Evolutionary conservation across 2,888 invertebrate species (phyloP).

Genomic region (Lepidocyrtinus sp.): DNA sequence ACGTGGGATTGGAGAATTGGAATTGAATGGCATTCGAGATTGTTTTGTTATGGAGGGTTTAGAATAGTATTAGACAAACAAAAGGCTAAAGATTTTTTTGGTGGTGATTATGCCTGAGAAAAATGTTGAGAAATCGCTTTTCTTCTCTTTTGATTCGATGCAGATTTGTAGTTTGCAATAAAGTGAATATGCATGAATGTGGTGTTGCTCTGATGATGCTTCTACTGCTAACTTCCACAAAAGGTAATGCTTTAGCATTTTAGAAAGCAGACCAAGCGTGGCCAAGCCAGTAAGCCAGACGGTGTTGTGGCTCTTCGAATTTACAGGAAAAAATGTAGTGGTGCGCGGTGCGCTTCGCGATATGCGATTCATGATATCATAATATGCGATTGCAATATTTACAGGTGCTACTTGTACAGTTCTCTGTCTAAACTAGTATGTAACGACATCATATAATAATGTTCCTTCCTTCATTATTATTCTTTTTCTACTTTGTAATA

Average conservation of each 20-base stretch:
- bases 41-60: constrained; percentile 5
- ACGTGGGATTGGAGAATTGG: no score
- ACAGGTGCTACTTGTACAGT: neutral
- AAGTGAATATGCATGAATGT: neutral
- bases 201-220: neutral
- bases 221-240: constrained; percentile 41
- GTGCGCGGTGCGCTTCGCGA: neutral
- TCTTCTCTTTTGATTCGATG: constrained; percentile 34
- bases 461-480: constrained; percentile 23
- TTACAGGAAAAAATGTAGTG: constrained; percentile 28
- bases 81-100: constrained; percentile 26
- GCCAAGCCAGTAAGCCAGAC: no score
- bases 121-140: constrained; percentile 54
- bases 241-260: constrained; percentile 50
- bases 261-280: constrained; percentile 59
- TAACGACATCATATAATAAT: constrained; percentile 22
- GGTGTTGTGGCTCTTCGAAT: constrained; percentile 45
- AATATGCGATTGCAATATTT: neutral
- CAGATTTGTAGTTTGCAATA: neutral
- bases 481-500: neutral
- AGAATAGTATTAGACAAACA: constrained; percentile 25
- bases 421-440: constrained; percentile 2
- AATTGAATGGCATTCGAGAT: constrained; percentile 23
- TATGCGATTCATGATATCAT: neutral
- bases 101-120: constrained; percentile 33